Evolutionary conservation across 2,113 vertebrate genomes (phyloP), one percentile per base, ranked within the genome.

Genomic region (Girardinichthys multiradiatus): DNA sequence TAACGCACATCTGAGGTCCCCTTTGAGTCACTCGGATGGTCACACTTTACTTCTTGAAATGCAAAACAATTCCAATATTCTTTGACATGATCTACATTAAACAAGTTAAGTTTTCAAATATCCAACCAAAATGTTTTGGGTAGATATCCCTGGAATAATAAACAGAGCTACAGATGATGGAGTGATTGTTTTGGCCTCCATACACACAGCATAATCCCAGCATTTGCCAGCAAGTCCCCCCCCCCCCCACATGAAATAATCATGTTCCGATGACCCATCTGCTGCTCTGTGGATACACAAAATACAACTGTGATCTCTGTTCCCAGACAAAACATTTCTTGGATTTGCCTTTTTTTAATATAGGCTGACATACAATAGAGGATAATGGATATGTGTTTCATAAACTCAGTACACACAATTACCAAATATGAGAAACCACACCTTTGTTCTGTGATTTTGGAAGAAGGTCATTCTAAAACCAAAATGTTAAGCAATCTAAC

Each of bases 191-290:
- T 69, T 35, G 79, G 61, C 45, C 73, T 76, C 75, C 77, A 86
- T 75, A 81, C 39, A 74, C 80, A 70, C 26, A 59, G 57, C 27
- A 54, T 85, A 86, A 86, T 81, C 72, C 74, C 62, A 26, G 3
- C 19, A 61, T 72, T 33, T 71, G 66, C 70, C 63, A 57, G 65
- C 67, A 68, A 65, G 7, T 66, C 29, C 37, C 58, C 45, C 29
- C 57, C 68, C 21, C 39, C 67, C 63, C 35, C 67, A 4, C 60
- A 79, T 76, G 84, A 87, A 84, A 83, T 33, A 89, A 80, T 57
- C 73, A 73, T 42, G 29, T 64, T 82, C 61, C 74, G 29, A 64
- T 70, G 84, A 81, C 77, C 82, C 82, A 86, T 85, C 80, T 90
- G 84, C 77, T 74, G 61, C 62, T 51, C 76, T 65, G 64, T 57